Conservation (phyloP, 2,888 invertebrate species). For the Liopterus haemorrhoidalis region DNA sequence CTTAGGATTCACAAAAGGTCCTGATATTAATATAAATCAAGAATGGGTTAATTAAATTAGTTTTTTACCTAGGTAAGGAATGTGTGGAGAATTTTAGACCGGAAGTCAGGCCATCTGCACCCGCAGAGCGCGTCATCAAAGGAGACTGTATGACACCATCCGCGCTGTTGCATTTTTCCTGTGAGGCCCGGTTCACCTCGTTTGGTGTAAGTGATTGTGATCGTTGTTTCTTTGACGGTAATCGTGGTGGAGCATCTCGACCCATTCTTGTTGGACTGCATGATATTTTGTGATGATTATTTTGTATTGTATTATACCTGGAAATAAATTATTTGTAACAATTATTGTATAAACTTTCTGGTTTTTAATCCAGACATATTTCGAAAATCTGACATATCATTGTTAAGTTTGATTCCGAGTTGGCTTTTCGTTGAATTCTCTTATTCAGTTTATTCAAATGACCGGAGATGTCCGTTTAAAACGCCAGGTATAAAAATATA, state of each 20-base stretch:
- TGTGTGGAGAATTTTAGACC: slow-evolving; percentile 52
- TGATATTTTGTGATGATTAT: slow-evolving; percentile 44
- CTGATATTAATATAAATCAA: too few species aligned
- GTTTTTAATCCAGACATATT: slow-evolving; percentile 27
- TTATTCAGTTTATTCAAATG: too few species aligned
- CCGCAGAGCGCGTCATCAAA: slow-evolving; percentile 46
- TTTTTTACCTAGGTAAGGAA: slow-evolving; percentile 54
- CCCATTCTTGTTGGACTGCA: slow-evolving; percentile 53
- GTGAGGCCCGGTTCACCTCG: slow-evolving; percentile 47
- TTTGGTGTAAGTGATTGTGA: slow-evolving; percentile 73
- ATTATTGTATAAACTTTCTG: slow-evolving; percentile 32
- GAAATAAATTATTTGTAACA: slow-evolving; percentile 35
- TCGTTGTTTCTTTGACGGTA: slow-evolving; percentile 61
- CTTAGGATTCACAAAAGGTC: too few species aligned
- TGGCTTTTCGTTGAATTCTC: too few species aligned
- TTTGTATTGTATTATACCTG: slow-evolving; percentile 36
- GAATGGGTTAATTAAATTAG: too few species aligned
- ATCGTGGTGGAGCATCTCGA: slow-evolving; percentile 47
- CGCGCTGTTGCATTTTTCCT: slow-evolving; percentile 63
- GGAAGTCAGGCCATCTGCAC: slow-evolving; percentile 38
- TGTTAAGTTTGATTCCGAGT: too few species aligned
- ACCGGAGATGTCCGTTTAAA: too few species aligned
- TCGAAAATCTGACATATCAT: too few species aligned
- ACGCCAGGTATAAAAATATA: too few species aligned
- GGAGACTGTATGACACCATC: slow-evolving; percentile 60